These are phyloP conservation scores for Clarias gariepinus DNA, from an alignment of 2,113 vertebrate genomes.

Conservation along the genomic window DNA sequence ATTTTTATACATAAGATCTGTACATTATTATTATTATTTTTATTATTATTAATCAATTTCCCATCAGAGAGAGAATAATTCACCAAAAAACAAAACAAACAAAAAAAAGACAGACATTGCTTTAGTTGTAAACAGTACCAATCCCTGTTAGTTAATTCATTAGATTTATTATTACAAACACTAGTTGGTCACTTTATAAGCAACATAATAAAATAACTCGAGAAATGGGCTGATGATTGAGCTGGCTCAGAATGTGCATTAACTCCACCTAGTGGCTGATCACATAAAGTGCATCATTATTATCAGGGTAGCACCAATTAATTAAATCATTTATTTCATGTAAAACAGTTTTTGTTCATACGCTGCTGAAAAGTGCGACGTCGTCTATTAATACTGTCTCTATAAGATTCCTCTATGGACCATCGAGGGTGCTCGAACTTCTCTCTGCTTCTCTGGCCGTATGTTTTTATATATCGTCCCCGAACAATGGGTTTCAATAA, in stretches of 20 bases:
- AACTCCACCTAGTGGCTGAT: conserved; percentile 63
- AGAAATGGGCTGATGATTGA: neutral
- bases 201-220: conserved; percentile 15
- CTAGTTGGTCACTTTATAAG: neutral
- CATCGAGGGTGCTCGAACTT: neutral
- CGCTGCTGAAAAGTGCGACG: neutral
- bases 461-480: neutral
- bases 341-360: neutral
- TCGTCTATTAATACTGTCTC: neutral
- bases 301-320: conserved; percentile 32
- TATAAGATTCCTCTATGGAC: neutral
- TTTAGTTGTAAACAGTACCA: conserved; percentile 7
- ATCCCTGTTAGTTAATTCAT: conserved; percentile 11
- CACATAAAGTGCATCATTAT: conserved; percentile 54
- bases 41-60: conserved; percentile 40
- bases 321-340: neutral
- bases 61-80: conserved; percentile 71
- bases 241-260: conserved; percentile 48
- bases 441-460: neutral
- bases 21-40: conserved; percentile 1
- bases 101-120: conserved; percentile 9
- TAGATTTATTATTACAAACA: neutral
- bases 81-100: conserved; percentile 21
- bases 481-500: neutral
- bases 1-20: conserved; percentile 52